A percentile compares a stretch with the other conserved stretches of the same genome.
These are phyloP conservation scores for Anthophora plumipes DNA, from an alignment of 2,888 invertebrate genomes.

Conservation along the genomic window DNA sequence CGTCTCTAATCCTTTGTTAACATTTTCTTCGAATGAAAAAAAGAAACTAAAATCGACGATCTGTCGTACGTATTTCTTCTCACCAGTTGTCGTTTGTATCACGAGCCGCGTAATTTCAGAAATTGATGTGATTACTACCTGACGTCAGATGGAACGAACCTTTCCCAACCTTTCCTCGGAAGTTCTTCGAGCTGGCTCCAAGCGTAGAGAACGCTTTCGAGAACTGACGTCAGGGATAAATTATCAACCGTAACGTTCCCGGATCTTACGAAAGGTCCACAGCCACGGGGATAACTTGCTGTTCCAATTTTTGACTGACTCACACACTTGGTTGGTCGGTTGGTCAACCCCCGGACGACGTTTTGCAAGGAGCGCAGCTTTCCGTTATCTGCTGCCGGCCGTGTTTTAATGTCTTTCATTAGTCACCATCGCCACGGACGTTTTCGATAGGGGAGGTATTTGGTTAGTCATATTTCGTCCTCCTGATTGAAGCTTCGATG, in stretches of 20 bases:
- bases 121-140: conserved; percentile 22
- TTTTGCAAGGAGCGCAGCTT: conserved; percentile 1
- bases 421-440: background rate
- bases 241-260: conserved; percentile 41
- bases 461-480: background rate
- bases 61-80: too few relatives aligned
- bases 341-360: background rate
- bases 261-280: conserved; percentile 53
- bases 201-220: conserved; percentile 14
- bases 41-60: background rate
- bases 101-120: background rate
- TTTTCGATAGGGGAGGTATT: background rate
- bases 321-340: background rate
- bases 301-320: conserved; percentile 32
- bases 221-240: conserved; percentile 55
- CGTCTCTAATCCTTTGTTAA: background rate
- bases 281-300: background rate
- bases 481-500: background rate
- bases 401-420: background rate
- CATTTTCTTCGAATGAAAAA: background rate
- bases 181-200: conserved; percentile 26
- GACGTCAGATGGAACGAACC: conserved; percentile 44
- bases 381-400: background rate
- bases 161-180: conserved; percentile 53
- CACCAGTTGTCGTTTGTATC: background rate